These are phyloP conservation scores for Albula goreensis DNA, from an alignment of 2,113 vertebrate species.

Conservation along the genomic window DNA sequence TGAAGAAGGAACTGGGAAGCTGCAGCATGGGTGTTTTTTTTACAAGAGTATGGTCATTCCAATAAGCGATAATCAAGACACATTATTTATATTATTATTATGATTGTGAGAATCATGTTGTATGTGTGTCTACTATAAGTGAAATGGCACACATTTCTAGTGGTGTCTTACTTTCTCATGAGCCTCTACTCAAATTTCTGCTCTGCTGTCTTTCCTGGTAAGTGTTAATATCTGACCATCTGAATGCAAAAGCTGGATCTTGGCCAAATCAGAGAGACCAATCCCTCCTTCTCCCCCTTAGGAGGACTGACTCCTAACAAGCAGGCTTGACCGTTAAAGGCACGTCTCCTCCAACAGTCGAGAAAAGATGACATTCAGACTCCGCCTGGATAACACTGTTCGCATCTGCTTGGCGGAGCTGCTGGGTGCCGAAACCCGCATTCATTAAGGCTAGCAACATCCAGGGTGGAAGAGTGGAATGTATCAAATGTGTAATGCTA, in stretches of 20 bases:
- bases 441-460: background rate
- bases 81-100: background rate
- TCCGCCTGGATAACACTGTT: constrained; percentile 6
- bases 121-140: background rate
- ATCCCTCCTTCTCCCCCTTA: constrained; percentile 26
- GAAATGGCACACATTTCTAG: background rate
- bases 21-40: background rate
- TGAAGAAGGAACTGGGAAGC: background rate
- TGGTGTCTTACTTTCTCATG: too few species aligned
- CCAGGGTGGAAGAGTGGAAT: background rate
- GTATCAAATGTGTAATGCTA: background rate
- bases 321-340: background rate
- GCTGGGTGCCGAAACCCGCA: background rate
- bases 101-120: background rate
- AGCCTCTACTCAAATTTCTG: background rate
- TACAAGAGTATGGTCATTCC: background rate
- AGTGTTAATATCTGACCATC: constrained; percentile 8
- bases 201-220: background rate
- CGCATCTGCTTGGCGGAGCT: background rate
- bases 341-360: constrained; percentile 6
- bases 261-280: constrained; percentile 42
- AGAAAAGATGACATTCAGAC: constrained; percentile 17
- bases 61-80: background rate
- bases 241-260: background rate
- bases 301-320: constrained; percentile 12